phyloP scores from a whole-genome alignment of 2,113 vertebrate genomes.

The Xiphophorus maculatus region DNA sequence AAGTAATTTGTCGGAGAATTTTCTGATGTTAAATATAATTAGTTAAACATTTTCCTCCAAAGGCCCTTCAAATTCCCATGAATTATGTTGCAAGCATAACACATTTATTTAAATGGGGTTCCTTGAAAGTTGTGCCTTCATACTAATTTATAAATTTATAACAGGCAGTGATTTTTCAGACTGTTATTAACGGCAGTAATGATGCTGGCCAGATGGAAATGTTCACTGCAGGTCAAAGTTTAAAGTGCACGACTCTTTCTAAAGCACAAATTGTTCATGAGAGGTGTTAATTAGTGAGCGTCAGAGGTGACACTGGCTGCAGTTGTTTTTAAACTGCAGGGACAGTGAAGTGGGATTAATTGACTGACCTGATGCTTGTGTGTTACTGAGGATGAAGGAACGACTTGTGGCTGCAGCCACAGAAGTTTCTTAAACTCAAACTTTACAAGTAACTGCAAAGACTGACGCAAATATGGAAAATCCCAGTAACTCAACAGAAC shows the following conservation, averaged over 20 bases:
- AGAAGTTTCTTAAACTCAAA: too few relatives aligned
- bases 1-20: too few relatives aligned
- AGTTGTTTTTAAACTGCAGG: background rate
- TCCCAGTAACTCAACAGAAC: background rate
- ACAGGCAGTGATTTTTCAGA: too few relatives aligned
- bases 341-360: constrained; percentile 1
- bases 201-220: constrained; percentile 12
- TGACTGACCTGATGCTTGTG: background rate
- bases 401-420: background rate
- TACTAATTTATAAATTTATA: too few relatives aligned
- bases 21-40: too few relatives aligned
- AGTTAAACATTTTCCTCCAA: too few relatives aligned
- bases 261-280: constrained; percentile 21
- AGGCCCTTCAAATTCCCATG: too few relatives aligned
- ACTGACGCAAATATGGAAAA: background rate
- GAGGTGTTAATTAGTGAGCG: constrained; percentile 26
- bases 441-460: too few relatives aligned
- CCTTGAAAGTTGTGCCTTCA: too few relatives aligned
- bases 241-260: constrained; percentile 7
- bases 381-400: background rate
- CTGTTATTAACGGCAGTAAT: background rate
- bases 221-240: constrained; percentile 10
- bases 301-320: constrained; percentile 1
- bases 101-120: too few relatives aligned
- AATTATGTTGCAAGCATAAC: too few relatives aligned